Conservation (phyloP, 2,113 vertebrate species). For the Ovibos moschatus region DNA sequence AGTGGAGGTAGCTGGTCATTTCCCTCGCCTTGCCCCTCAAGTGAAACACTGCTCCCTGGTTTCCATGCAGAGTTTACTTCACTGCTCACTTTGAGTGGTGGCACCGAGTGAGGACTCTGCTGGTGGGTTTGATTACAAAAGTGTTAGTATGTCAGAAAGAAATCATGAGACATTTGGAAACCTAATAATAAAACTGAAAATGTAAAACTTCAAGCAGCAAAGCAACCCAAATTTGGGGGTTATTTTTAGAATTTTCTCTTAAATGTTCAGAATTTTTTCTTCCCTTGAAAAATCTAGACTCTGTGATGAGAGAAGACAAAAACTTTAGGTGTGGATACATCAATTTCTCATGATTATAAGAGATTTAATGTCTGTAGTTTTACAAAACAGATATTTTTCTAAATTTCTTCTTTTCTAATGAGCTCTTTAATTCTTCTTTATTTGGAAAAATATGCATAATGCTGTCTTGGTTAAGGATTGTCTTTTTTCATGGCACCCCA, state of each 20-base stretch:
- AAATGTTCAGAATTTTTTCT: conserved; percentile 36
- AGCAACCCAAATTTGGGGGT: conserved; percentile 2
- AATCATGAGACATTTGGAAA: conserved; percentile 48
- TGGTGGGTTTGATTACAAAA: background rate
- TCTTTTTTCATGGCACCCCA: background rate
- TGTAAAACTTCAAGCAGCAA: conserved; percentile 15
- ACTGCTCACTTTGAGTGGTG: background rate
- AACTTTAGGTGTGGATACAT: background rate
- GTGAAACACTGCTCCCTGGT: background rate
- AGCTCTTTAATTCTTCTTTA: background rate
- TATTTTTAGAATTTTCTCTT: conserved; percentile 50
- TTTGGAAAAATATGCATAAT: background rate
- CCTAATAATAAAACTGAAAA: conserved; percentile 58
- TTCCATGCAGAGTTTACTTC: background rate
- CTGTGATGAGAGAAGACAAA: background rate
- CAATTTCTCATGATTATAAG: background rate
- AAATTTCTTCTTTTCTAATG: background rate
- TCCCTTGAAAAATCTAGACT: background rate
- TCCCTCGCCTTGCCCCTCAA: background rate
- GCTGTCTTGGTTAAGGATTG: background rate
- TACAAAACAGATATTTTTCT: background rate
- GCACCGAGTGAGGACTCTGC: background rate
- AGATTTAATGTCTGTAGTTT: background rate
- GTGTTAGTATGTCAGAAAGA: conserved; percentile 35
- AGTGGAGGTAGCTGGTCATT: background rate